phyloP scores from a whole-genome alignment of 2,797 vertebrate genomes.

The Poecilia picta region DNA sequence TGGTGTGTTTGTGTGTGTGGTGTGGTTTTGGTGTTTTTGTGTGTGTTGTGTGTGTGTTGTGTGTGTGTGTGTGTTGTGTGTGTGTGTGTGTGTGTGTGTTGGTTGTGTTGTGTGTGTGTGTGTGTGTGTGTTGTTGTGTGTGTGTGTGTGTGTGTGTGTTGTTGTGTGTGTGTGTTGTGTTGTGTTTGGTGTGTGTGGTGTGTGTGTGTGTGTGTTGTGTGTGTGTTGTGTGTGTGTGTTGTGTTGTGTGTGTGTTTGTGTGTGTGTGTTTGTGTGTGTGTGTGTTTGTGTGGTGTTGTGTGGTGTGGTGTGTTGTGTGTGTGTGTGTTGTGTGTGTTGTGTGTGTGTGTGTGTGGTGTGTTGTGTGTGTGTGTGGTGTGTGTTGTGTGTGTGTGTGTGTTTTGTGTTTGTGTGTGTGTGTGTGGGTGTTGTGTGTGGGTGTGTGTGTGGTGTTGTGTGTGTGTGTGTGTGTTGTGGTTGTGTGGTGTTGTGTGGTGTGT shows the following conservation, averaged over 20 bases:
- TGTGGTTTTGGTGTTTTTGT: no score
- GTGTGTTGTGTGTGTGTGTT: slow-evolving; percentile 21
- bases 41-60: not conserved
- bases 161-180: slow-evolving; percentile 26
- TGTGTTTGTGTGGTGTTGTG: no score
- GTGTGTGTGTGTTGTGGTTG: slow-evolving; percentile 22
- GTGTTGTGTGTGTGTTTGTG: not conserved
- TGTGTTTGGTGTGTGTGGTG: no score
- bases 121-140: slow-evolving; percentile 19
- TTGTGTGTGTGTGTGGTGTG: not conserved
- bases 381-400: not conserved
- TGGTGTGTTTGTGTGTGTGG: not conserved
- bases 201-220: not conserved
- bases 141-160: not conserved
- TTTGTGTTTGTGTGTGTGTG: slow-evolving; percentile 7
- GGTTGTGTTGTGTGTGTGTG: slow-evolving; percentile 7
- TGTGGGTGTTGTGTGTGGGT: slow-evolving; percentile 14
- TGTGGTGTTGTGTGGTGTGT: not conserved
- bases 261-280: not conserved
- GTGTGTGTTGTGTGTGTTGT: not conserved
- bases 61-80: slow-evolving; percentile 19
- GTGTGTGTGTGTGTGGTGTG: slow-evolving; percentile 5
- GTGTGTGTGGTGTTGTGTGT: not conserved
- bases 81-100: not conserved
- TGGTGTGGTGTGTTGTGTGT: no score